These are phyloP conservation scores for Muricea muricata DNA, from an alignment of 92 coral and sea anemone species.

Conservation along the genomic window DNA sequence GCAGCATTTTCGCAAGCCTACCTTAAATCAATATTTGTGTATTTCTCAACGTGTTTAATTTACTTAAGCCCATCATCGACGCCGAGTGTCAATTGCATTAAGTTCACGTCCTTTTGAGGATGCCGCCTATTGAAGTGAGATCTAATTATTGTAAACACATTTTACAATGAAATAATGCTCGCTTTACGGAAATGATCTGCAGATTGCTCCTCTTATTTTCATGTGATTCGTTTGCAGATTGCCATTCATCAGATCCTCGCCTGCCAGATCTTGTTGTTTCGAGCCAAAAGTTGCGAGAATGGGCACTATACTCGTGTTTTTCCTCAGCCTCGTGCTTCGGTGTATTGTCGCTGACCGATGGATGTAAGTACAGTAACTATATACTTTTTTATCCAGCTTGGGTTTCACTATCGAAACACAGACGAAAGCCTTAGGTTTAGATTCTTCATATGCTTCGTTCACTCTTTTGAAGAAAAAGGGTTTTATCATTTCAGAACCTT, in stretches of 20 bases:
- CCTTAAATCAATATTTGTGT: conserved; percentile 1
- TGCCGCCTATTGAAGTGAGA: conserved; percentile 28
- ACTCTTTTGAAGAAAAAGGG: no score
- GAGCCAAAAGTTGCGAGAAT: background rate
- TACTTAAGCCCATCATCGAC: conserved; percentile 13
- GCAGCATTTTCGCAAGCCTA: background rate
- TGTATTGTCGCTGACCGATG: conserved; percentile 25
- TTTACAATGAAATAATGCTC: background rate
- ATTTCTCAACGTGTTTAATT: background rate
- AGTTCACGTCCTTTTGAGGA: conserved; percentile 1
- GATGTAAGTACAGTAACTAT: conserved; percentile 18
- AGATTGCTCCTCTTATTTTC: conserved; percentile 1
- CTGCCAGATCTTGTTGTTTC: background rate
- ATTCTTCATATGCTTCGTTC: no score
- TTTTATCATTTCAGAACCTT: no score
- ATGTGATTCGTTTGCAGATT: background rate
- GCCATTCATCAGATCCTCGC: conserved; percentile 1
- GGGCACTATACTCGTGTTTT: background rate
- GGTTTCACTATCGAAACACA: no score
- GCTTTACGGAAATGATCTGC: conserved; percentile 28
- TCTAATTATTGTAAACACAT: conserved; percentile 22
- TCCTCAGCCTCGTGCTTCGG: background rate
- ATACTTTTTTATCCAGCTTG: background rate
- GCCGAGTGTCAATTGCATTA: conserved; percentile 36
- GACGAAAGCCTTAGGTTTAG: no score